Evolutionary conservation across 2,888 invertebrate genomes (phyloP).

Genomic region (Drosophila planitibia): DNA sequence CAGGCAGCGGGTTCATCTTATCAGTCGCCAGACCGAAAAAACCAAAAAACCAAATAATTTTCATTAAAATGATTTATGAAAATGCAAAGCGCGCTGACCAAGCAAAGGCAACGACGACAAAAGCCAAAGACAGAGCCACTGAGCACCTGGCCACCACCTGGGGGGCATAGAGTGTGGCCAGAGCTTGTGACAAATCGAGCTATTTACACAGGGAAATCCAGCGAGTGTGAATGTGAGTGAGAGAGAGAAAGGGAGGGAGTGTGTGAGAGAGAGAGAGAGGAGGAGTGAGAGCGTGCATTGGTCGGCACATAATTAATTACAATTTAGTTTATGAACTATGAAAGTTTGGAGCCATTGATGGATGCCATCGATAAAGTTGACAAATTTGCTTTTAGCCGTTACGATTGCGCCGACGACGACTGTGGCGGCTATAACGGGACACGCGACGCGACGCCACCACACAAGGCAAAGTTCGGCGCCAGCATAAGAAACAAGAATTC

Average conservation of each 20-base stretch:
- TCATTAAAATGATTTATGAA: constrained; percentile 81
- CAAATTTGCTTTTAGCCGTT: constrained; percentile 74
- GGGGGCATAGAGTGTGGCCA: constrained; percentile 19
- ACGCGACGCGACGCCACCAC: constrained; percentile 33
- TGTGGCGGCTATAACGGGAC: constrained; percentile 23
- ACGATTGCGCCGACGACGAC: constrained; percentile 25
- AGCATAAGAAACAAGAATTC: constrained; percentile 6
- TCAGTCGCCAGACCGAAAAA: constrained; percentile 44
- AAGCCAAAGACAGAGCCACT: constrained; percentile 24
- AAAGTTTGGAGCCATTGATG: constrained; percentile 61
- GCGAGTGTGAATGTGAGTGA: background rate
- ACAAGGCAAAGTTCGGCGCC: constrained; percentile 19
- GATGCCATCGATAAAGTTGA: constrained; percentile 73
- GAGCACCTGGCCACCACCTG: constrained; percentile 51
- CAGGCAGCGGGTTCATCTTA: constrained; percentile 40
- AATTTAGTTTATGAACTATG: constrained; percentile 75
- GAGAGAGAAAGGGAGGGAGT: background rate
- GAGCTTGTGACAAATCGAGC: constrained; percentile 65
- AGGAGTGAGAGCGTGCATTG: constrained; percentile 8
- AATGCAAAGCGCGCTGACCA: constrained; percentile 76
- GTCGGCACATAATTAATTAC: constrained; percentile 75
- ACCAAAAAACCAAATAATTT: constrained; percentile 59
- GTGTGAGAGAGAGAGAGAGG: background rate
- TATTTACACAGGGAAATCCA: constrained; percentile 44
- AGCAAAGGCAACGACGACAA: constrained; percentile 52